phyloP scores from a whole-genome alignment of 2,888 invertebrate genomes.

The Dione juno region DNA sequence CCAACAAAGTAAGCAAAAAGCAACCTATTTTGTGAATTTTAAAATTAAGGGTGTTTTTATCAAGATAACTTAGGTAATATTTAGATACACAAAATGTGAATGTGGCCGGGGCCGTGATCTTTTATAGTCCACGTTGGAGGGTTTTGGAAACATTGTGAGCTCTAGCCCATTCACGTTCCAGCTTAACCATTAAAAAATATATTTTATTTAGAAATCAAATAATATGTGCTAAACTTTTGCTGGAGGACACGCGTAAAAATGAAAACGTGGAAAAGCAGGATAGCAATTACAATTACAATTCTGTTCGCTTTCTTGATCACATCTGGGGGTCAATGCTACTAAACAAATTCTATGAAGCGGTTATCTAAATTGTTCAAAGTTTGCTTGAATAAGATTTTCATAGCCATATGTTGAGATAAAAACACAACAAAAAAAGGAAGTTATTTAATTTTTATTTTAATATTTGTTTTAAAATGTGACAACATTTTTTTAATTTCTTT shows the following conservation, averaged over 20 bases:
- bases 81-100: no score
- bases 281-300: constrained; percentile 35
- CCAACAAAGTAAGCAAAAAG: no score
- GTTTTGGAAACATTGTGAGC: no score
- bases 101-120: no score
- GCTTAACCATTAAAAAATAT: no score
- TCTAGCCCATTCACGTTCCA: no score
- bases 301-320: constrained; percentile 37
- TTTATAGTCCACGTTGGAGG: no score
- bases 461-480: not conserved
- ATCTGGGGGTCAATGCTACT: constrained; percentile 46
- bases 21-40: no score
- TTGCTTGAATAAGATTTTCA: constrained; percentile 8
- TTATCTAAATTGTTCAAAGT: constrained; percentile 26
- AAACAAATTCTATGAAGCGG: constrained; percentile 30
- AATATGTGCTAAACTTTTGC: not conserved
- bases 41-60: no score
- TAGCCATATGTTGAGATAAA: not conserved
- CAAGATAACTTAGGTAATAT: no score
- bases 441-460: no score
- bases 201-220: not conserved
- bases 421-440: no score
- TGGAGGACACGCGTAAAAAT: not conserved
- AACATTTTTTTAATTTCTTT: not conserved
- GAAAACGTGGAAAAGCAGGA: constrained; percentile 22